A percentile compares a stretch with the other conserved stretches of the same genome.
phyloP scores from a whole-genome alignment of 2,888 invertebrate species.

The Atherix ibis region DNA sequence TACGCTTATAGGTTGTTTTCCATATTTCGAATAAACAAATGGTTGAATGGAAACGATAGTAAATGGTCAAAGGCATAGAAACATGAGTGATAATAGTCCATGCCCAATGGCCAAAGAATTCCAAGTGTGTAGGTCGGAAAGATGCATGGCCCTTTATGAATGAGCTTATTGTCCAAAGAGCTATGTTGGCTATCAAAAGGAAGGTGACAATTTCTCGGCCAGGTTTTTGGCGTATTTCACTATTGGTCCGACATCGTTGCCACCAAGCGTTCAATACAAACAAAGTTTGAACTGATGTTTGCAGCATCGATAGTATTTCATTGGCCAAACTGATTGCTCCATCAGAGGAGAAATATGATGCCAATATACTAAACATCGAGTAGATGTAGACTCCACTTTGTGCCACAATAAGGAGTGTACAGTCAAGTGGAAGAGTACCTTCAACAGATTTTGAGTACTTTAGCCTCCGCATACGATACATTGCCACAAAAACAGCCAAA shows the following conservation, averaged over 20 bases:
- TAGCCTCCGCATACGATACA: conserved; percentile 45
- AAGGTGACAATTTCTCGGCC: conserved; percentile 67
- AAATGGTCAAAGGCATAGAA: conserved; percentile 66
- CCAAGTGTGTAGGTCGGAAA: conserved; percentile 56
- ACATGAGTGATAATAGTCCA: conserved; percentile 75
- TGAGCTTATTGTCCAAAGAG: conserved; percentile 65
- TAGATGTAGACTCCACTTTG: conserved; percentile 71
- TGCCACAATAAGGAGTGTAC: conserved; percentile 59
- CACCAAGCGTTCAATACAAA: conserved; percentile 35
- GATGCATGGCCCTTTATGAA: conserved; percentile 61
- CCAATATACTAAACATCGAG: conserved; percentile 64
- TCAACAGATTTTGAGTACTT: conserved; percentile 37
- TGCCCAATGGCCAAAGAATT: conserved; percentile 64
- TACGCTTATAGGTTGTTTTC: conserved; percentile 67
- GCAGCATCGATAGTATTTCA: conserved; percentile 50
- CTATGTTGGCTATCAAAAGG: conserved; percentile 57
- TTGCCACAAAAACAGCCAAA: conserved; percentile 40
- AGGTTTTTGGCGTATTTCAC: conserved; percentile 50
- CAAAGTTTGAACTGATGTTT: conserved; percentile 54
- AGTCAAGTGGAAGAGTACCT: conserved; percentile 41
- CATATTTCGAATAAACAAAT: conserved; percentile 76
- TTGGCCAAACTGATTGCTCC: conserved; percentile 43
- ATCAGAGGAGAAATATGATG: conserved; percentile 47
- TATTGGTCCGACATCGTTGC: conserved; percentile 2
- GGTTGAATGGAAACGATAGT: conserved; percentile 71